Conservation (phyloP, 1,140 invertebrate species). For the Heliconius himera region DNA sequence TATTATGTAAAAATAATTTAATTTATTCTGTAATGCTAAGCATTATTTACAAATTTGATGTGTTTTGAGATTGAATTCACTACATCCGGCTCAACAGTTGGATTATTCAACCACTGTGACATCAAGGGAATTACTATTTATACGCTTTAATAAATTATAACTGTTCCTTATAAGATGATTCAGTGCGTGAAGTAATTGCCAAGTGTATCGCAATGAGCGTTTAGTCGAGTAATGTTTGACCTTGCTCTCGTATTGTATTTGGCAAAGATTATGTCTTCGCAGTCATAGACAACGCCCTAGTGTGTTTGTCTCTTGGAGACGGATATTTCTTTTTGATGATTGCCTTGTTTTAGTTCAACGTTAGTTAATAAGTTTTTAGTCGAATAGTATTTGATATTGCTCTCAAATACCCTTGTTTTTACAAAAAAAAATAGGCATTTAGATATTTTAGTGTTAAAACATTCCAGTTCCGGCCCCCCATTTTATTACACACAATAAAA, state of each 20-base stretch:
- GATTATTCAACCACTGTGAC: not conserved
- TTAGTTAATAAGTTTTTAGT: too few species aligned
- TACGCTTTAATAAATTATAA: not conserved
- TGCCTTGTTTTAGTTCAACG: not conserved
- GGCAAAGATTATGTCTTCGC: constrained; percentile 47
- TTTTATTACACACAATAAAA: not conserved
- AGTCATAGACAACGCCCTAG: constrained; percentile 39
- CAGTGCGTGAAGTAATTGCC: constrained; percentile 43
- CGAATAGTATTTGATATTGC: too few species aligned
- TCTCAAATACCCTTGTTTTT: too few species aligned
- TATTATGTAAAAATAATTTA: too few species aligned
- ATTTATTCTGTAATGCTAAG: too few species aligned
- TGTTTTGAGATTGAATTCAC: too few species aligned
- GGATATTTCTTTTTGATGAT: not conserved
- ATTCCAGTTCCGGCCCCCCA: too few species aligned
- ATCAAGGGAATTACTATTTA: not conserved
- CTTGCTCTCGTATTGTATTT: constrained; percentile 65
- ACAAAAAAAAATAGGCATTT: too few species aligned
- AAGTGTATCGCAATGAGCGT: constrained; percentile 29
- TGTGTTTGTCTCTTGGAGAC: constrained; percentile 26
- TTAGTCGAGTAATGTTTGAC: constrained; percentile 47
- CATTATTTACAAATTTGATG: too few species aligned
- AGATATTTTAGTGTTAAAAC: too few species aligned
- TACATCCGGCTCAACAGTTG: not conserved
- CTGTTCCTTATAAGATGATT: constrained; percentile 40